Base-by-base conservation (phyloP, 2,888 invertebrate species). In the Hyles lineata region DNA sequence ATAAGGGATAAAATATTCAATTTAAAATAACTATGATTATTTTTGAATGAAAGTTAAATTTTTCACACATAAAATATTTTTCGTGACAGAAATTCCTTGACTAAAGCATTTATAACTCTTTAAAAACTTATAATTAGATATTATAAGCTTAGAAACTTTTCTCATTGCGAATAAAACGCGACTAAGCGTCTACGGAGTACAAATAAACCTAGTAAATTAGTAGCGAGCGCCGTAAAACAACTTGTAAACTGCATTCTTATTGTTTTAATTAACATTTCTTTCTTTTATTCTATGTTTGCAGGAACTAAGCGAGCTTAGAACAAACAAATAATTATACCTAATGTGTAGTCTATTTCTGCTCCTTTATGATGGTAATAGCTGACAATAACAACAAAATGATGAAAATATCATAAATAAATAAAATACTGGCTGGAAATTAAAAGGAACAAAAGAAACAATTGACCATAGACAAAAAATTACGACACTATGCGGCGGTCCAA, bases 231-330 rank as follows among this genome's bases (percentile, higher is more conserved):
- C 60, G 60, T 60, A 60, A 60, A 60, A 25, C 60, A 25, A 60
- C 60, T 60, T 60, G 60, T 25, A 60, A 60, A 60, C 23, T 60
- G 60, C 60, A 60, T 60, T 60, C 25, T 23, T 60, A 60, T 60
- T 60, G 60, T 60, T 60, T 60, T 17, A 60, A 60, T 60, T 60
- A 60, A 60, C 25, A 23, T 29, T 60, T 60, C 25, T 29, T 60
- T 23, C 1, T 25, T 59, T 59, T 59, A 59, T 23, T 7, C 59
- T 9, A 23, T 23, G 11, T 11, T 59, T 23, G 2, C 59, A 59
- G 43, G 11, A 43, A 43, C 2, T 43, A 43, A 43, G 8, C 35
- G 35, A 35, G 43, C 43, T 11, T 43, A 43, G 43, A 15, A 43
- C 43, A 43, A 43, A 43, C 2, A 43, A 43, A 43, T 43, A 43